Evolutionary conservation across 2,113 vertebrate genomes (phyloP), one percentile per base, ranked within the genome.

Genomic region (Phaethon lepturus): DNA sequence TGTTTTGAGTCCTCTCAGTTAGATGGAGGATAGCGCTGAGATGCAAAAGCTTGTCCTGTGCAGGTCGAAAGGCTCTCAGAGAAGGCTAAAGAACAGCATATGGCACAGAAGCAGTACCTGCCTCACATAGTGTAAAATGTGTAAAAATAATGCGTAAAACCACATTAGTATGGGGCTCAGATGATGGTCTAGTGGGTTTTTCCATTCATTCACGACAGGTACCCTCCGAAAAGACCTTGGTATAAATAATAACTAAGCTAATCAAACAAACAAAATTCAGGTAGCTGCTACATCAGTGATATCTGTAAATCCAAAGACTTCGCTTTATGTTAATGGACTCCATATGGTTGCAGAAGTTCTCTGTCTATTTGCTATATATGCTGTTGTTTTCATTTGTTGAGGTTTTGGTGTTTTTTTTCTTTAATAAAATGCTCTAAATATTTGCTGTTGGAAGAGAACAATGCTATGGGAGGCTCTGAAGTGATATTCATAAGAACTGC

Each of bases 401-500:
- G 10, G 3, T 17, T 28, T 50, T 33, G 18, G 4, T 69, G 18
- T 5, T 14, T 52, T 62, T 17, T 58, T 79, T 28, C 29, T 83
- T 84, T 80, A 79, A 84, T 44, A 87, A 73, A 92, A 91, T 35
- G 40, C 22, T 91, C 42, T 63, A 82, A 93, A 72, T 96, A 69
- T 93, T 96, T 94, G 40, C 49, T 53, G 29, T 84, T 93, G 88
- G 77, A 95, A 87, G 72, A 77, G 90, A 90, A 64, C 71, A 92
- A 82, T 4, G 3, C 66, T 67, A 78, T 79, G 81, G 87, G 87
- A 95, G 87, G 74, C 89, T 96, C 86, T 62, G 91, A 92, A 95
- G 96, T 73, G 87, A 93, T 93, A 95, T 95, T 96, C 93, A 40
- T 97, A 91, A 91, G 93, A 91, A 87, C 77, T 53, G 81, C 2